These are phyloP conservation scores for Tanypteryx hageni DNA, from an alignment of 2,888 invertebrate species.

Conservation along the genomic window DNA sequence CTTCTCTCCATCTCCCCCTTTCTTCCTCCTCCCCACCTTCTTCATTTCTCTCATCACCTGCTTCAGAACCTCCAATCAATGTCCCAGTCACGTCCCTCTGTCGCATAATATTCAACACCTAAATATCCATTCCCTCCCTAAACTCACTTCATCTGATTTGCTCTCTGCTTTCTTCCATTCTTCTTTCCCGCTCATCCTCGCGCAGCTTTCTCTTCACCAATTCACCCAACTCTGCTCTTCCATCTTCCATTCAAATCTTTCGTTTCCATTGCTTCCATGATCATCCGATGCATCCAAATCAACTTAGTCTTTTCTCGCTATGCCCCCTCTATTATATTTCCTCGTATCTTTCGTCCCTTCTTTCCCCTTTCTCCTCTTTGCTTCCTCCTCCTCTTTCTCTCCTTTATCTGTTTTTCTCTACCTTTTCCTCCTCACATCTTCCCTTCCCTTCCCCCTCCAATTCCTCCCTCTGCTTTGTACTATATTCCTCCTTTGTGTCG, in stretches of 20 bases:
- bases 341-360: not conserved
- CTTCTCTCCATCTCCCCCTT: not conserved
- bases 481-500: too few species aligned
- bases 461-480: too few species aligned
- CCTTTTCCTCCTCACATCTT: not conserved
- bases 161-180: not conserved
- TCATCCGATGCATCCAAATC: not conserved
- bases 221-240: not conserved
- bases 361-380: too few species aligned
- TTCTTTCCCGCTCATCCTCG: not conserved
- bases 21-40: not conserved
- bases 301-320: not conserved
- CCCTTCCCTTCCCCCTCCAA: too few species aligned
- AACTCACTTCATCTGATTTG: not conserved
- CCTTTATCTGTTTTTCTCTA: too few species aligned
- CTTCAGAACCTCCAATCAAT: not conserved
- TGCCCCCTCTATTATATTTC: not conserved
- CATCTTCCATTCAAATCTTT: not conserved
- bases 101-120: slow-evolving; percentile 9
- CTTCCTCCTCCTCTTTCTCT: too few species aligned
- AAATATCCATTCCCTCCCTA: not conserved
- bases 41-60: not conserved
- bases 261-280: not conserved
- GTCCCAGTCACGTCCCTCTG: not conserved
- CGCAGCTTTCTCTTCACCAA: too few species aligned